Conservation (phyloP, 2,113 vertebrate genomes). For the Carettochelys insculpta region DNA sequence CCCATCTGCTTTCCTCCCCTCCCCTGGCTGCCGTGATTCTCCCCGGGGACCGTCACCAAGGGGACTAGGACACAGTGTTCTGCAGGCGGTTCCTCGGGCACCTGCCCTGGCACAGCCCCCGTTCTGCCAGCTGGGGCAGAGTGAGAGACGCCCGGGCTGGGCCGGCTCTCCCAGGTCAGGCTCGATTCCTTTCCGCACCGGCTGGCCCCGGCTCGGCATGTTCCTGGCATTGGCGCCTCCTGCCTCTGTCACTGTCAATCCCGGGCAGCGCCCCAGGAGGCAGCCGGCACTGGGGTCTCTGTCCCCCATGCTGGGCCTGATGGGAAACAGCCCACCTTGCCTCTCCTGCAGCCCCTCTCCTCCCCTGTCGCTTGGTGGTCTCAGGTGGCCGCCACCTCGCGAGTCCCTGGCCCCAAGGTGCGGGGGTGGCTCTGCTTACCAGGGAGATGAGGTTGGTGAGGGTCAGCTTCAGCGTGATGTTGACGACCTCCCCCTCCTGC, state of each 20-base stretch:
- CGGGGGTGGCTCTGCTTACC: slow-evolving; percentile 68
- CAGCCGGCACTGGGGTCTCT: background rate
- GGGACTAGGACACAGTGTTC: background rate
- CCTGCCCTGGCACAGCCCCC: background rate
- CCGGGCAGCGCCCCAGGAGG: no score
- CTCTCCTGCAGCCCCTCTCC: background rate
- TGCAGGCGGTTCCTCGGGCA: background rate
- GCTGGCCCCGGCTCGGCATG: background rate
- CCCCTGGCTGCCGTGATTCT: background rate
- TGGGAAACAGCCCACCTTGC: background rate
- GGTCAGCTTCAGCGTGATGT: slow-evolving; percentile 91
- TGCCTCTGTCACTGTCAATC: background rate
- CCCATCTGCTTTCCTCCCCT: no score
- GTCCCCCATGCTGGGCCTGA: background rate
- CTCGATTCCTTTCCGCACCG: background rate
- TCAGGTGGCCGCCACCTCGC: no score
- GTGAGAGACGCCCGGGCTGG: background rate
- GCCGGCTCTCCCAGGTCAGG: background rate
- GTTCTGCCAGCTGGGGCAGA: background rate
- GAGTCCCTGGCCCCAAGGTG: no score
- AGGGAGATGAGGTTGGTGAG: slow-evolving; percentile 97
- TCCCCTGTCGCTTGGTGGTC: no score
- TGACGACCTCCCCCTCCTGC: slow-evolving; percentile 77
- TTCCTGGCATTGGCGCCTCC: background rate
- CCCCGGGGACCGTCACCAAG: background rate